Base-by-base conservation (phyloP, 1,140 invertebrate genomes). In the Microplitis mediator region DNA sequence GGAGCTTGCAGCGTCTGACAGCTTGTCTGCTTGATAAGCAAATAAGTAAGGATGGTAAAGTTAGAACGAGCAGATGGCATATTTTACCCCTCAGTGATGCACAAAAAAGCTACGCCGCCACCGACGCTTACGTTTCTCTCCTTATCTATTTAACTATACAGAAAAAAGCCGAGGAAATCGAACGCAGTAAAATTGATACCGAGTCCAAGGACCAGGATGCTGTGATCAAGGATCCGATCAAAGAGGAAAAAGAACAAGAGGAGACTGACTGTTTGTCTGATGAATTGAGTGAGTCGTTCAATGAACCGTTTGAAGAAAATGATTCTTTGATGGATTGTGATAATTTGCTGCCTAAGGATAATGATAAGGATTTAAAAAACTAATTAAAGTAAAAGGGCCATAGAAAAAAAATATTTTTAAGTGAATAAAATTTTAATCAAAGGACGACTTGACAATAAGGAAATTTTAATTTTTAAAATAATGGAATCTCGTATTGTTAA, bases 61-160 rank as follows among this genome's bases (percentile, higher is more conserved):
- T 92, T 3, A 85, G 91, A 77, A 89, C 82, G 78, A 91, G 91
- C 76, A 89, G 90, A 78, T 92, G 91, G 91, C 84, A 91, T 76
- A 80, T 89, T 14, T 80, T 89, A 36, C 90, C 90, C 3, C 81
- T 91, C 54, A 88, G 80, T 74, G 75, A 88, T 71, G 86, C 86
- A 9, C 91, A 92, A 77, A 82, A 88, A 76, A 80, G 80, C 60
- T 92, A 92, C 82, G 91, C 91, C 51, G 90, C 91, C 31, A 91
- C 90, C n/a, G 91, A 92, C 88, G 90, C 90, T 75, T 92, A 91
- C 84, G 91, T 84, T 50, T 86, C 85, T 16, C 77, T 84, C 60
- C 71, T 86, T 2, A 39, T 84, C 4, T 81, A 87, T 69, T 35
- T 74, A 36, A 80, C 54, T 35, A 80, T 85, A 58, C 68, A 81